Percentiles rank a stretch among this genome's conserved stretches.
These are phyloP conservation scores for Heliconius charithonia DNA, from an alignment of 2,888 invertebrate species.

Conservation along the genomic window DNA sequence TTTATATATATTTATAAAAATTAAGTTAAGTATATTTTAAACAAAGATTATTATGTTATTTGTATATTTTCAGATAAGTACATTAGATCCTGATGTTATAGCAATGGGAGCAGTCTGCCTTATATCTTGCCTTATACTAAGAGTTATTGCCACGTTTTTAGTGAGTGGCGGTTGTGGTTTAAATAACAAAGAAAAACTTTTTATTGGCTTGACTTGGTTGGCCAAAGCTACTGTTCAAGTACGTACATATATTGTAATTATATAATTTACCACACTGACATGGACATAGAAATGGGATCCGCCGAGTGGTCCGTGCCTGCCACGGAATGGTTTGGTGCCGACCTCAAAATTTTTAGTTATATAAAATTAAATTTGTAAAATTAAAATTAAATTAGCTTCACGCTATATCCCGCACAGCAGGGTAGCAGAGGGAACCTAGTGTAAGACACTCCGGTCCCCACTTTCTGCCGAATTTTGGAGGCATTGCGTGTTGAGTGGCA, in stretches of 20 bases:
- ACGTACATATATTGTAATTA: constrained; percentile 43
- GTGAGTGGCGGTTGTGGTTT: constrained; percentile 88
- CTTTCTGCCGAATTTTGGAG: too few relatives aligned
- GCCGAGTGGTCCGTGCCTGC: too few relatives aligned
- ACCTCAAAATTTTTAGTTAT: too few relatives aligned
- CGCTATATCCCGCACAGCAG: too few relatives aligned
- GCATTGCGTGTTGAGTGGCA: too few relatives aligned
- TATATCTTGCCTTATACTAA: constrained; percentile 82
- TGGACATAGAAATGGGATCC: not conserved
- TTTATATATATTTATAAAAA: constrained; percentile 30
- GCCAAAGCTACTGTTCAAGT: constrained; percentile 96
- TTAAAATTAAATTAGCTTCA: too few relatives aligned
- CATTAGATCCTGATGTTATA: constrained; percentile 85
- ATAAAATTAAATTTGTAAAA: too few relatives aligned
- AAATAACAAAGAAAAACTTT: constrained; percentile 91
- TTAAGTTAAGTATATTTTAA: not conserved
- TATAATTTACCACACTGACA: not conserved
- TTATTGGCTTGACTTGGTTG: constrained; percentile 92
- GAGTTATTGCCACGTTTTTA: constrained; percentile 85
- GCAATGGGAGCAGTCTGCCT: constrained; percentile 87
- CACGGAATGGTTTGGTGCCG: too few relatives aligned
- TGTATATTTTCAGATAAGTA: constrained; percentile 65
- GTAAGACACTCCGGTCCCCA: too few relatives aligned
- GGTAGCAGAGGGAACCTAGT: too few relatives aligned
- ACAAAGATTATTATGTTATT: not conserved